Conservation (phyloP, 2,113 vertebrate genomes). For the Pollimyrus isidori region DNA sequence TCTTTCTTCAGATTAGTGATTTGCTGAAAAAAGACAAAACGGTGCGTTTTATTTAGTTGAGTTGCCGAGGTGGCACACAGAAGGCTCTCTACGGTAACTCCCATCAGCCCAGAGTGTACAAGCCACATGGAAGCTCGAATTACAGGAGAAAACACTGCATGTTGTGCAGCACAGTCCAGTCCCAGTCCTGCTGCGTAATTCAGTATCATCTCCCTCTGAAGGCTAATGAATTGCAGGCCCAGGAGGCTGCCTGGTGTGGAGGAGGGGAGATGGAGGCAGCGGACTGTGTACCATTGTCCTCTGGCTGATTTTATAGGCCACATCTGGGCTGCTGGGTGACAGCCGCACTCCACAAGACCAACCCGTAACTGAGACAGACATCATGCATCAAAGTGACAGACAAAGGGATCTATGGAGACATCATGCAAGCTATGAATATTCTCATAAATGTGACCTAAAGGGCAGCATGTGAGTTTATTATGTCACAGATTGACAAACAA, state of each 20-base stretch:
- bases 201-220: slow-evolving; percentile 10
- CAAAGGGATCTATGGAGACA: background rate
- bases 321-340: slow-evolving; percentile 54
- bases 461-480: background rate
- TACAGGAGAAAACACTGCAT: background rate
- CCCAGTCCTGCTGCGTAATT: background rate
- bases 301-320: slow-evolving; percentile 40
- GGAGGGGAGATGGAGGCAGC: slow-evolving; percentile 3
- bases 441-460: background rate
- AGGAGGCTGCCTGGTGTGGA: slow-evolving; percentile 21
- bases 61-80: background rate
- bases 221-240: slow-evolving; percentile 10
- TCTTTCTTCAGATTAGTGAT: slow-evolving; percentile 95
- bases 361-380: background rate
- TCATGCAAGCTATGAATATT: background rate
- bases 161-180: background rate
- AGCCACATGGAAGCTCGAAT: background rate
- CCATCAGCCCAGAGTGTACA: background rate
- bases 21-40: slow-evolving; percentile 64
- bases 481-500: background rate
- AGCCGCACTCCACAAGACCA: background rate
- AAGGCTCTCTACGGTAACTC: background rate
- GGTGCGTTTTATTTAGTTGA: background rate
- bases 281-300: slow-evolving; percentile 61
- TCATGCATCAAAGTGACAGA: slow-evolving; percentile 29